These are phyloP conservation scores for Empidonax alnorum DNA, from an alignment of 2,113 vertebrate species.

Conservation along the genomic window DNA sequence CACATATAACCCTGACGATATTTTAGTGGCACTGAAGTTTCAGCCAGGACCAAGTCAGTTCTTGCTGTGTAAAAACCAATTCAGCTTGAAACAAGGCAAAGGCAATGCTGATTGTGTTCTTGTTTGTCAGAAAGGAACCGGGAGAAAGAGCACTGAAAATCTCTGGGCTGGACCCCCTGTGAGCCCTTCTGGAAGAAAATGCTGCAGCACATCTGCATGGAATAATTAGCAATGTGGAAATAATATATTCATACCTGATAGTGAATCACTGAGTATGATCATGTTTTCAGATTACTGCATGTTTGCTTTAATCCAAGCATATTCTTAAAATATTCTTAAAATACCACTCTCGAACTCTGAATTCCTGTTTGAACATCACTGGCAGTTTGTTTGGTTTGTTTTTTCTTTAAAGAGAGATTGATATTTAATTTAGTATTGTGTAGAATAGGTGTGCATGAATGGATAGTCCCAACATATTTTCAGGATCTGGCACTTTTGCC, in stretches of 20 bases:
- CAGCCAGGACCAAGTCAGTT: background rate
- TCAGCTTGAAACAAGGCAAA: background rate
- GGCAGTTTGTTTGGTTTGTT: background rate
- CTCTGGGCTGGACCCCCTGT: background rate
- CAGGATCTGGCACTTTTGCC: background rate
- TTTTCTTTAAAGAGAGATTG: background rate
- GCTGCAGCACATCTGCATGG: background rate
- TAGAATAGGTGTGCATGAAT: background rate
- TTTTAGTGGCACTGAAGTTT: background rate
- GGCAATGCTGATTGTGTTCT: background rate
- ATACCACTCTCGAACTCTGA: background rate
- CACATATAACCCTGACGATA: background rate
- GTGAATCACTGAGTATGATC: background rate
- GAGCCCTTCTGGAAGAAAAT: background rate
- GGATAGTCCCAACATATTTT: background rate
- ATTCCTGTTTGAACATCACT: background rate
- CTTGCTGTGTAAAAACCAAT: background rate
- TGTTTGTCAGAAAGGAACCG: background rate
- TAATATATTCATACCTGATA: background rate
- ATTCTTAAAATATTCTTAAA: background rate
- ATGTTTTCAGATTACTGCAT: background rate
- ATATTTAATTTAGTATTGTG: background rate
- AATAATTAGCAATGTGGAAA: background rate
- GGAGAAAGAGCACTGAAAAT: background rate
- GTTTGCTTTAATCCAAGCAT: background rate